Evolutionary conservation across 2,797 vertebrate genomes (phyloP).

Genomic region (Myoxocephalus aenaeus): DNA sequence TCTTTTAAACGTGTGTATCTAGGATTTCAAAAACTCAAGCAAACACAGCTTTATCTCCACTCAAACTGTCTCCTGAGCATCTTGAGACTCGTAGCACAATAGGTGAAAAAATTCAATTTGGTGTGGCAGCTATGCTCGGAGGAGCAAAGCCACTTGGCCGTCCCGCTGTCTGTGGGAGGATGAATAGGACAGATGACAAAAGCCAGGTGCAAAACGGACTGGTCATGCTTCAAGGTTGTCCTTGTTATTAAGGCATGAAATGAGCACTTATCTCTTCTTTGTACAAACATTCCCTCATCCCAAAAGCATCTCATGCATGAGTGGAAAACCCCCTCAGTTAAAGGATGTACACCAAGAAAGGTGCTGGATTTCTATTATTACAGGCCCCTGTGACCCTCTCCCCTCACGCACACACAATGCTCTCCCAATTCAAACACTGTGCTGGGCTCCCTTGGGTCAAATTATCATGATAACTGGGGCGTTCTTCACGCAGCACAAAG

Average conservation of each 20-base stretch:
- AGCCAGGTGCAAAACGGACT: constrained; percentile 60
- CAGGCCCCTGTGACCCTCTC: not conserved
- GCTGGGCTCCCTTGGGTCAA: constrained; percentile 49
- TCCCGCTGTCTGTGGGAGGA: constrained; percentile 35
- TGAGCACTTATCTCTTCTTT: constrained; percentile 38
- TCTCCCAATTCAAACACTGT: constrained; percentile 27
- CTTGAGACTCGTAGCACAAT: constrained; percentile 6
- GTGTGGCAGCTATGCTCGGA: constrained; percentile 15
- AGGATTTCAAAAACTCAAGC: not conserved
- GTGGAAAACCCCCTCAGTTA: constrained; percentile 14
- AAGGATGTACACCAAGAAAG: constrained; percentile 11
- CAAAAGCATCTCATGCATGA: constrained; percentile 35
- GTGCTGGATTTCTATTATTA: constrained; percentile 39
- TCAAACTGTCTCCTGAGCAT: not conserved
- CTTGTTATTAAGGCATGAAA: constrained; percentile 57
- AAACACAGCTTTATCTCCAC: constrained; percentile 11
- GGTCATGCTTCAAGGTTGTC: constrained; percentile 42
- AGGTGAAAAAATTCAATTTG: constrained; percentile 4
- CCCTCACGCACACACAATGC: constrained; percentile 23
- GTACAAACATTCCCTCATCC: constrained; percentile 48
- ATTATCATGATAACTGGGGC: constrained; percentile 72
- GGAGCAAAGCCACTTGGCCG: not conserved
- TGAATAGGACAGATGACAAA: constrained; percentile 55
- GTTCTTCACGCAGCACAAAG: constrained; percentile 69
- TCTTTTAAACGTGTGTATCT: constrained; percentile 11